Percentiles rank a stretch among this genome's conserved stretches.
phyloP scores from a whole-genome alignment of 2,797 vertebrate genomes.

The Sebastes iracundus region DNA sequence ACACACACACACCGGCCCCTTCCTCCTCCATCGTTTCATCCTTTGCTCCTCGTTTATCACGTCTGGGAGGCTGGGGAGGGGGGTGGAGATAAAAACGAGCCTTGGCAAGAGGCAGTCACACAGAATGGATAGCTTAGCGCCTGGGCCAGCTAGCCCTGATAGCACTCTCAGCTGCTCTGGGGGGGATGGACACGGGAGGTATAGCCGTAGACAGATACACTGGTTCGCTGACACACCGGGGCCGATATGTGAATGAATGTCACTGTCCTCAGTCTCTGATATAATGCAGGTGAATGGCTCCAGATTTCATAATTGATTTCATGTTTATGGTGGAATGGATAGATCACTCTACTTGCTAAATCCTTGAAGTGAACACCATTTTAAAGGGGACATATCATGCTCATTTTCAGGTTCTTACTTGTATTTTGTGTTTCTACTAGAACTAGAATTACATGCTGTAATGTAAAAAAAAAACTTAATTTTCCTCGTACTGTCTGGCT shows the following conservation, averaged over 20 bases:
- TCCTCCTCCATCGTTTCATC: conserved; percentile 58
- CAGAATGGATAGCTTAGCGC: conserved; percentile 66
- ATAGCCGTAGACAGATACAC: background rate
- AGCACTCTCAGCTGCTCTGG: conserved; percentile 20
- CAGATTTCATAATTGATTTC: background rate
- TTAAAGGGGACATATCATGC: background rate
- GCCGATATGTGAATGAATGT: background rate
- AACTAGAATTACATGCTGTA: too few species aligned
- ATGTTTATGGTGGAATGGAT: background rate
- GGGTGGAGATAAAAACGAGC: conserved; percentile 54
- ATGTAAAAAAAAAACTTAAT: too few species aligned
- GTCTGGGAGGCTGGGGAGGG: conserved; percentile 30
- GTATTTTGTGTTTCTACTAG: too few species aligned
- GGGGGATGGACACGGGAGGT: background rate
- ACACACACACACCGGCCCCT: conserved; percentile 53
- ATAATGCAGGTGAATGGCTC: background rate
- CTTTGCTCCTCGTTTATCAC: conserved; percentile 65
- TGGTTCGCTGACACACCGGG: background rate
- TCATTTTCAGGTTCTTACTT: too few species aligned
- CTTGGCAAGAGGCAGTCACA: conserved; percentile 51
- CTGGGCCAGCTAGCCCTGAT: conserved; percentile 37
- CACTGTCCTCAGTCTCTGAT: background rate
- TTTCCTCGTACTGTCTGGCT: too few species aligned
- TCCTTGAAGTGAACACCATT: background rate
- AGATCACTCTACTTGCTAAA: background rate